Percentiles rank a stretch among this genome's conserved stretches.
Conservation (phyloP, 2,888 invertebrate species). For the Odontocerum albicorne region DNA sequence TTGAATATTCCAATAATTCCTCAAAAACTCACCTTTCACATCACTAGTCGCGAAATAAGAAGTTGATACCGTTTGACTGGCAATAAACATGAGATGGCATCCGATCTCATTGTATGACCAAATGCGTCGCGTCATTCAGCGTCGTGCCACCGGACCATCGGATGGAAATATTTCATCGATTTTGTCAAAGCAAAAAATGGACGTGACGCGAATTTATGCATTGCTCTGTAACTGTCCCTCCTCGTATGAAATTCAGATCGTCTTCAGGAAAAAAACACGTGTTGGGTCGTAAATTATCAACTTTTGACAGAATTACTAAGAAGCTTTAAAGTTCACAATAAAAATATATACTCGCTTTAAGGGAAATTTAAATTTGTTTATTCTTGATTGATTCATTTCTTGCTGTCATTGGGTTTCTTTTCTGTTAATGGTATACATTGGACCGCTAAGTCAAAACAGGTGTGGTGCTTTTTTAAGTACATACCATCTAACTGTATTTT, state of each 20-base stretch:
- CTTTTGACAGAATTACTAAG: conserved; percentile 36
- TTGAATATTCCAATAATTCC: no score
- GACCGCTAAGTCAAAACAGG: no score
- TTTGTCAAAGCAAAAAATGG: conserved; percentile 3
- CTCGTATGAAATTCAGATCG: conserved; percentile 16
- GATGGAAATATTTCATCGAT: conserved; percentile 13
- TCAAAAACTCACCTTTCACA: no score
- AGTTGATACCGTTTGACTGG: conserved; percentile 24
- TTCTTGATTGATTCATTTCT: conserved; percentile 8
- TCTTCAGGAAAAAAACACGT: conserved; percentile 33
- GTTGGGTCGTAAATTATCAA: conserved; percentile 36
- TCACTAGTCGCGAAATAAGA: conserved; percentile 8
- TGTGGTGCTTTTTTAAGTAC: no score
- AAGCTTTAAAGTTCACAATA: no score
- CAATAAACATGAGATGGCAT: conserved; percentile 14
- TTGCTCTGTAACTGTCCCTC: conserved; percentile 10
- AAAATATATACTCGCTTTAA: not conserved
- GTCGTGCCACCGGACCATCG: conserved; percentile 15
- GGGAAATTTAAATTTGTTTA: conserved; percentile 14
- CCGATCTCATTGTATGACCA: conserved; percentile 22
- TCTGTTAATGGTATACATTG: no score
- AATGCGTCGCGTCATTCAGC: conserved; percentile 18
- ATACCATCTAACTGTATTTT: no score
- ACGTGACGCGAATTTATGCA: conserved; percentile 18
- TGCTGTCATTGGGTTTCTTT: conserved; percentile 1